phyloP scores from a whole-genome alignment of 2,113 vertebrate genomes.

The Boulengeromyrus knoepffleri region DNA sequence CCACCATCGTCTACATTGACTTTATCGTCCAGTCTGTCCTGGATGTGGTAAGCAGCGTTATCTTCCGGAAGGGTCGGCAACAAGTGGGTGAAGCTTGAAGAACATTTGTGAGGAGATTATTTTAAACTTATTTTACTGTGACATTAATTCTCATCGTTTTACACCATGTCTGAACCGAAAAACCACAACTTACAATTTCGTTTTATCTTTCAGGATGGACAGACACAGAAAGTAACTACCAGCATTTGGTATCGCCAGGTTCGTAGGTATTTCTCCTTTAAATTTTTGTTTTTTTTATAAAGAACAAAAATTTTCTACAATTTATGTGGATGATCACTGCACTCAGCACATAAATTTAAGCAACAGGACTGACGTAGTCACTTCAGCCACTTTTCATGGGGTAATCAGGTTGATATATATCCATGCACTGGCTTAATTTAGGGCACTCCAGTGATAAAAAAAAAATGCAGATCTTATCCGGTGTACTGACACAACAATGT shows the following conservation, averaged over 20 bases:
- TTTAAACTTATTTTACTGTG: background rate
- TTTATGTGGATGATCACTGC: background rate
- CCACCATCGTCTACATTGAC: slow-evolving; percentile 67
- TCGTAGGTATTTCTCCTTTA: slow-evolving; percentile 14
- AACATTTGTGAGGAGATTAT: background rate
- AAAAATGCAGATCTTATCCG: background rate
- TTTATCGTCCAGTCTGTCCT: slow-evolving; percentile 68
- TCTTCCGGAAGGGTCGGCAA: background rate
- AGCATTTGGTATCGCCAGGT: slow-evolving; percentile 79
- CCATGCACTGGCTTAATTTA: background rate
- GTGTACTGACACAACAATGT: background rate
- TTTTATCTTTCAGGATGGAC: slow-evolving; percentile 62
- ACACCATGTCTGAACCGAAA: background rate
- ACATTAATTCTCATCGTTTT: background rate
- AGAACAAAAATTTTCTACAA: background rate
- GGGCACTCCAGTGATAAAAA: background rate
- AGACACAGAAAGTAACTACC: slow-evolving; percentile 75
- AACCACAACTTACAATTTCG: background rate
- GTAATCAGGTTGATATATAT: background rate
- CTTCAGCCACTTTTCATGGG: background rate
- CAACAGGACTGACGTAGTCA: background rate
- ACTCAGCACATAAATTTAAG: background rate
- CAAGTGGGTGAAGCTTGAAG: background rate
- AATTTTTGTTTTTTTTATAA: background rate
- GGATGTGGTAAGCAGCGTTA: slow-evolving; percentile 62